Conservation (phyloP, 2,888 invertebrate species). For the Harpalus rufipes region DNA sequence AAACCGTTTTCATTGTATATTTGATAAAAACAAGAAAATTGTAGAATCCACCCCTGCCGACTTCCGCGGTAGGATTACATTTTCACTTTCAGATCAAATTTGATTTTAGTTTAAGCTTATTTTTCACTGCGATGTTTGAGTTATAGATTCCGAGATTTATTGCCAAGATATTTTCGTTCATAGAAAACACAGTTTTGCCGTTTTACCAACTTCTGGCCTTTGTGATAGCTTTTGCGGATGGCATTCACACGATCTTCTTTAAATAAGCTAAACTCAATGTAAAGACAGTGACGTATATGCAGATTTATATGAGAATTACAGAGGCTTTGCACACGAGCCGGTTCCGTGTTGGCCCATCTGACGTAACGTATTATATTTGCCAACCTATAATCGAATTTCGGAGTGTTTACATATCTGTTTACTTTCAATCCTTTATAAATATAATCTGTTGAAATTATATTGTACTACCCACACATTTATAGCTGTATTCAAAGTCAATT, state of each 20-base stretch:
- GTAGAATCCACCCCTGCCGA: slow-evolving; percentile 25
- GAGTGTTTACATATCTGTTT: slow-evolving; percentile 41
- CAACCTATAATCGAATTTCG: slow-evolving; percentile 48
- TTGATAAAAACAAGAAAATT: not conserved
- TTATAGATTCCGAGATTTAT: slow-evolving; percentile 66
- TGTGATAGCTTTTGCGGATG: slow-evolving; percentile 57
- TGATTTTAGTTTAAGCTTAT: slow-evolving; percentile 70
- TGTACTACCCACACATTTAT: not conserved
- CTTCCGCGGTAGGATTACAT: slow-evolving; percentile 69
- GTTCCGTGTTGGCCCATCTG: not conserved
- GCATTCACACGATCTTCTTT: slow-evolving; percentile 62
- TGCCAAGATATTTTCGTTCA: slow-evolving; percentile 63
- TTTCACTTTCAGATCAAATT: slow-evolving; percentile 71
- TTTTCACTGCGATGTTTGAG: slow-evolving; percentile 67
- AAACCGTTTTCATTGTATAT: not conserved
- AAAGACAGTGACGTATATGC: slow-evolving; percentile 61
- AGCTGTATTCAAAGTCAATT: not conserved
- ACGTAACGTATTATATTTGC: slow-evolving; percentile 54
- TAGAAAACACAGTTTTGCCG: slow-evolving; percentile 59
- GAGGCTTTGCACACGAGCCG: not conserved
- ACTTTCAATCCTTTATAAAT: slow-evolving; percentile 32
- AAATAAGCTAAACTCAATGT: slow-evolving; percentile 55
- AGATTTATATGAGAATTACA: slow-evolving; percentile 48
- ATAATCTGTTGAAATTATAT: not conserved
- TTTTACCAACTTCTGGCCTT: slow-evolving; percentile 59